Conservation (phyloP, 2,888 invertebrate species). For the Osmoderma eremita region DNA sequence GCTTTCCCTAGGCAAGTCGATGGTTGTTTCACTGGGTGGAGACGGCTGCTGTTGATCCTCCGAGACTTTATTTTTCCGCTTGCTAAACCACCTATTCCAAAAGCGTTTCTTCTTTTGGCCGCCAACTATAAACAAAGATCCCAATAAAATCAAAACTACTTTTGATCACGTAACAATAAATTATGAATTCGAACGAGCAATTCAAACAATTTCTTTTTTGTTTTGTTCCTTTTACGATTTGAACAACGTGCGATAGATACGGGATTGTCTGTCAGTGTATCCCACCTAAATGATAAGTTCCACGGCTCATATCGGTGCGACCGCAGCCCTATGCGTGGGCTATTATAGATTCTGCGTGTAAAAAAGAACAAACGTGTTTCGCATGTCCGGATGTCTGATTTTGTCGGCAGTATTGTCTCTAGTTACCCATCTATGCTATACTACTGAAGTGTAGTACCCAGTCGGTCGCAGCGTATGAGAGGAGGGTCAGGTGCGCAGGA, state of each 20-base stretch:
- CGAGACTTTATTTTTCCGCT: constrained; percentile 61
- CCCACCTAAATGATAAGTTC: constrained; percentile 39
- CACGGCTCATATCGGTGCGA: constrained; percentile 38
- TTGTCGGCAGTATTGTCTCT: constrained; percentile 17
- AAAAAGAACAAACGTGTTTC: constrained; percentile 12
- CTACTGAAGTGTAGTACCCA: not conserved
- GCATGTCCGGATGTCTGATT: not conserved
- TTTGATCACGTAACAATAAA: not conserved
- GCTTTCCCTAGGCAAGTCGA: constrained; percentile 54
- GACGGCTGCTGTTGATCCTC: constrained; percentile 59
- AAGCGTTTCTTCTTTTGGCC: constrained; percentile 69
- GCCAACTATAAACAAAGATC: constrained; percentile 57
- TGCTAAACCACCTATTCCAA: constrained; percentile 68
- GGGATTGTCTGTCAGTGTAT: constrained; percentile 13
- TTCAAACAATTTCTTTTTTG: no score
- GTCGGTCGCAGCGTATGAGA: not conserved
- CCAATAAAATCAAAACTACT: not conserved
- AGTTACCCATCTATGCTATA: constrained; percentile 4
- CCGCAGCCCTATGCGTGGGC: constrained; percentile 1
- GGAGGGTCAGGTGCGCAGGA: not conserved
- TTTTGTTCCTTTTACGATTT: no score
- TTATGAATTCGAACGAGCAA: not conserved
- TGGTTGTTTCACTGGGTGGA: constrained; percentile 65
- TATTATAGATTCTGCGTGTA: not conserved
- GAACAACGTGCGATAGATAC: not conserved